Conservation (phyloP, 2,888 invertebrate genomes). For the Cantharis nigra region DNA sequence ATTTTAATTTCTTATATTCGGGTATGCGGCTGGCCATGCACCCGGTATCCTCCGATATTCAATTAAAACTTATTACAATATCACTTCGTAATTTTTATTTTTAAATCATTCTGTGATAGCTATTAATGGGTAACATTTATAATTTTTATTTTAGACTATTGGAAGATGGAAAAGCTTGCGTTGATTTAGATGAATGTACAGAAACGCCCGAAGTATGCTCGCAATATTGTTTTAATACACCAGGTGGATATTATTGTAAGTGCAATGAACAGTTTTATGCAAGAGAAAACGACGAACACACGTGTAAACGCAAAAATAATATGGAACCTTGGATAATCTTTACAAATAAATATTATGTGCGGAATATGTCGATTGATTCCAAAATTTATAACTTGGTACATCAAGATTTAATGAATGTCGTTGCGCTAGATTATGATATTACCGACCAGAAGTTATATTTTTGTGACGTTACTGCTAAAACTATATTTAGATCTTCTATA, state of each 20-base stretch:
- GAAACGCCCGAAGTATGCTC: conserved; percentile 90
- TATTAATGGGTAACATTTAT: not conserved
- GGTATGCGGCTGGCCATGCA: no score
- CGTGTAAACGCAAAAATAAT: conserved; percentile 87
- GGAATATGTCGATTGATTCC: conserved; percentile 93
- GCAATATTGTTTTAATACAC: conserved; percentile 93
- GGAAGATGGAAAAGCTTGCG: conserved; percentile 88
- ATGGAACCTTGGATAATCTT: conserved; percentile 87
- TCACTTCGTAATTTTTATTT: no score
- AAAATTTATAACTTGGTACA: conserved; percentile 82
- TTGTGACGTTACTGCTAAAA: conserved; percentile 95
- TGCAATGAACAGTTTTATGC: conserved; percentile 93
- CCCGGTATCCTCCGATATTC: no score
- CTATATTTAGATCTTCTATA: conserved; percentile 79
- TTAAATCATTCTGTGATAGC: not conserved
- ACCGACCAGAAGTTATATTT: conserved; percentile 87
- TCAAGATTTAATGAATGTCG: conserved; percentile 95
- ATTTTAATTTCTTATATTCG: no score
- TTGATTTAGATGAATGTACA: conserved; percentile 87
- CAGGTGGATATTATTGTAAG: conserved; percentile 94
- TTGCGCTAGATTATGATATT: conserved; percentile 93
- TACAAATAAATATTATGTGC: conserved; percentile 96
- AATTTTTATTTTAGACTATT: conserved; percentile 61
- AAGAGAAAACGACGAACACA: conserved; percentile 81
- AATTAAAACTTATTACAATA: no score